Evolutionary conservation across 1,140 invertebrate species (phyloP).

Genomic region (Formica selysi): DNA sequence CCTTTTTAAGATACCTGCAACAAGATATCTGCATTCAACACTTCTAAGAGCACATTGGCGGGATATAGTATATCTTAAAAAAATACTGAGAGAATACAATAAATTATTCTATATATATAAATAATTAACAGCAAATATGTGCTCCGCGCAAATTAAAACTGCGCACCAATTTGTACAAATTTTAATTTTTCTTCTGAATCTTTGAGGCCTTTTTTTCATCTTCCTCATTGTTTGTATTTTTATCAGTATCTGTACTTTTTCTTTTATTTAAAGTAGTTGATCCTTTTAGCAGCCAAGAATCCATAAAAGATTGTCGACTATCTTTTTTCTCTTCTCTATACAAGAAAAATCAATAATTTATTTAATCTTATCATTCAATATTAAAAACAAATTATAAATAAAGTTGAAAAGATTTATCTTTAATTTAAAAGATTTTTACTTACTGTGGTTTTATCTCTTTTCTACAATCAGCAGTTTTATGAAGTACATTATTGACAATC

Average conservation of each 20-base stretch:
- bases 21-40: background rate
- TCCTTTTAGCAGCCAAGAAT: slow-evolving; percentile 79
- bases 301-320: slow-evolving; percentile 74
- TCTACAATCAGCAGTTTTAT: slow-evolving; percentile 90
- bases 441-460: slow-evolving; percentile 85
- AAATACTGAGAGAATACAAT: slow-evolving; percentile 8
- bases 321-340: slow-evolving; percentile 73
- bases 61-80: background rate
- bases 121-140: background rate
- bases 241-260: slow-evolving; percentile 50
- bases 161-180: background rate
- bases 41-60: background rate
- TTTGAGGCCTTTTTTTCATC: slow-evolving; percentile 49
- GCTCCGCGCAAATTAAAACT: background rate
- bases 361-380: background rate
- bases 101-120: slow-evolving; percentile 26
- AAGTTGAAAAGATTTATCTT: background rate
- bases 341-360: slow-evolving; percentile 76
- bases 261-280: slow-evolving; percentile 65
- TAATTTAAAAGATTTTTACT: slow-evolving; percentile 42
- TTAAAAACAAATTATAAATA: background rate
- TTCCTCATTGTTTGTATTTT: slow-evolving; percentile 18
- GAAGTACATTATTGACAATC: slow-evolving; percentile 90
- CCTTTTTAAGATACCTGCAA: background rate
- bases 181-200: slow-evolving; percentile 51